These are phyloP conservation scores for Euschistus heros DNA, from an alignment of 1,140 invertebrate species.

Conservation along the genomic window DNA sequence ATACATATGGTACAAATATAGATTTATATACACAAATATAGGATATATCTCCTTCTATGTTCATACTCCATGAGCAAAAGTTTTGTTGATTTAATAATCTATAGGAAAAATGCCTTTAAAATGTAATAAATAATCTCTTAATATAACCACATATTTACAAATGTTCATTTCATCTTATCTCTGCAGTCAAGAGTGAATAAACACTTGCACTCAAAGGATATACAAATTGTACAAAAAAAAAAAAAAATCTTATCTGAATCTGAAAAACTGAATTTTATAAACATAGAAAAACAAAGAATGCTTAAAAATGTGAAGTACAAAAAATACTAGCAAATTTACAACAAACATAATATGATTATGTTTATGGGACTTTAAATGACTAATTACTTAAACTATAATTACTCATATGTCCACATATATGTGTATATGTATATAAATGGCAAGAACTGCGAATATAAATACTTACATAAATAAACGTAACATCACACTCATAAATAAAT, in stretches of 20 bases:
- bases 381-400: background rate
- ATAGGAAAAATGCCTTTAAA: conserved; percentile 1
- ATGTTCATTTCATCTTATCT: background rate
- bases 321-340: background rate
- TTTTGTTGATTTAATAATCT: background rate
- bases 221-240: too few species aligned
- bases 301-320: background rate
- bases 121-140: conserved; percentile 1
- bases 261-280: too few species aligned
- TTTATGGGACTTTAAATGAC: background rate
- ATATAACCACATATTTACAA: background rate
- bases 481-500: conserved; percentile 18
- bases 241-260: too few species aligned
- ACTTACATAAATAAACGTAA: conserved; percentile 9
- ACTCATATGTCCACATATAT: background rate
- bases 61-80: conserved; percentile 9
- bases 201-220: background rate
- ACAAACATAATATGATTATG: background rate
- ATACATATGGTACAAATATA: conserved; percentile 15
- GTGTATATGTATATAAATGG: background rate
- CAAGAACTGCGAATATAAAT: conserved; percentile 4
- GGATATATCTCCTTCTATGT: conserved; percentile 2
- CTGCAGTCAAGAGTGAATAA: background rate
- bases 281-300: background rate
- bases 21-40: conserved; percentile 9